Evolutionary conservation across 2,888 invertebrate genomes (phyloP), one percentile per base, ranked within the genome.

Genomic region (Torymus texanus): DNA sequence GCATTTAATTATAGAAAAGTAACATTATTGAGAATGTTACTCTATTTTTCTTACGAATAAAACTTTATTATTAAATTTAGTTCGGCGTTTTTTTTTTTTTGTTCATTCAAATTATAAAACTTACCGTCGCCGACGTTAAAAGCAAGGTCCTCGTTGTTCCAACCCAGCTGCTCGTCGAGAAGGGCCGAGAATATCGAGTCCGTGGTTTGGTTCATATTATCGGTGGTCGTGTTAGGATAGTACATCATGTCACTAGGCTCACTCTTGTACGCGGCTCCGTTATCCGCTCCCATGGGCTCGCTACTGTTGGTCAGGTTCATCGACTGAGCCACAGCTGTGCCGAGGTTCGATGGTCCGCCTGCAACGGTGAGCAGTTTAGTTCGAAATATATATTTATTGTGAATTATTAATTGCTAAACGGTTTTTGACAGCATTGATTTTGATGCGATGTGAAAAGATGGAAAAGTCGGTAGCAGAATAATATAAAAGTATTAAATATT

Each of bases 261-360:
- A 91, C 95, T 92, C 90, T 95, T 95, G 88, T 94, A 95, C 83
- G 92, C 90, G 50, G 92, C 89, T 81, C 92, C 91, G 66, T 91
- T 91, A 84, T 92, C 92, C 18, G 91, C 91, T 81, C 91, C 91
- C 90, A 94, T 93, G 24, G 94, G 94, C 87, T 95, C 94, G 85
- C 93, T 94, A 86, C 94, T 93, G 88, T 95, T 95, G 59, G 95
- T 94, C 84, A 95, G 91, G 89, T 95, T 95, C 94, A 95, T 95
- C 78, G 95, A 95, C 78, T 95, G 94, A 51, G 95, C 93, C 75
- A 95, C 95, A 4, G 95, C 95, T 83, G 94, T 94, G 75, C 95
- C 94, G 83, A 95, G 90, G 90, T 94, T 94, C 81, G 94, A 91
- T 21, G 90, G 87, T 76, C 90, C 90, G 85, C 89, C 90, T 90